phyloP scores from a whole-genome alignment of 2,888 invertebrate genomes.

The Dryomyza anilis region DNA sequence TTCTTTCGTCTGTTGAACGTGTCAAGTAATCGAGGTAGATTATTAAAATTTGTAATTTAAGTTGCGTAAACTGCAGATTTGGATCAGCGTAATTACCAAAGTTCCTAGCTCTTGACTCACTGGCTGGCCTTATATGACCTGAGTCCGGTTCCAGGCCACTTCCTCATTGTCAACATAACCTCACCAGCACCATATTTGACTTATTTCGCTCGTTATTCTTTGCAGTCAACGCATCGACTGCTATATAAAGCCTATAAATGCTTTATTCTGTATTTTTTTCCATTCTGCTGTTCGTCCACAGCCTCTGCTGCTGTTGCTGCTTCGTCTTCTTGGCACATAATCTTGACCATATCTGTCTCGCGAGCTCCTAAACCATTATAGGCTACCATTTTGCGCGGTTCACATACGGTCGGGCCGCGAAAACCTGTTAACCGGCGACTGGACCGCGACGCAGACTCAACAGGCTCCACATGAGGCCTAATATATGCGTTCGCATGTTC shows the following conservation, averaged over 20 bases:
- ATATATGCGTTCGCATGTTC: conserved; percentile 30
- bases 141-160: not conserved
- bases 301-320: not conserved
- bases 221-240: conserved; percentile 1
- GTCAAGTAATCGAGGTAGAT: not conserved
- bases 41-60: not conserved
- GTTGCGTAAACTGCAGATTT: too few relatives aligned
- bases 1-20: not conserved
- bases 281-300: not conserved
- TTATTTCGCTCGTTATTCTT: conserved; percentile 24
- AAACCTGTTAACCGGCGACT: conserved; percentile 5
- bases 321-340: not conserved
- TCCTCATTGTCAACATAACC: conserved; percentile 21
- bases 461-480: not conserved
- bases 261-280: not conserved
- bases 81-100: not conserved
- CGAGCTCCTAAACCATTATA: conserved; percentile 17
- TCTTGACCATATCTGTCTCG: conserved; percentile 16
- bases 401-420: not conserved
- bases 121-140: not conserved
- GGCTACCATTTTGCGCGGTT: conserved; percentile 18
- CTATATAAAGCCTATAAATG: not conserved
- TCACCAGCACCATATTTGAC: conserved; percentile 26
- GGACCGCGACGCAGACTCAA: not conserved
- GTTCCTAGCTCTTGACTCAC: not conserved